Evolutionary conservation across 2,888 invertebrate genomes (phyloP), one percentile per base, ranked within the genome.

Genomic region (Perizoma affinitatum): DNA sequence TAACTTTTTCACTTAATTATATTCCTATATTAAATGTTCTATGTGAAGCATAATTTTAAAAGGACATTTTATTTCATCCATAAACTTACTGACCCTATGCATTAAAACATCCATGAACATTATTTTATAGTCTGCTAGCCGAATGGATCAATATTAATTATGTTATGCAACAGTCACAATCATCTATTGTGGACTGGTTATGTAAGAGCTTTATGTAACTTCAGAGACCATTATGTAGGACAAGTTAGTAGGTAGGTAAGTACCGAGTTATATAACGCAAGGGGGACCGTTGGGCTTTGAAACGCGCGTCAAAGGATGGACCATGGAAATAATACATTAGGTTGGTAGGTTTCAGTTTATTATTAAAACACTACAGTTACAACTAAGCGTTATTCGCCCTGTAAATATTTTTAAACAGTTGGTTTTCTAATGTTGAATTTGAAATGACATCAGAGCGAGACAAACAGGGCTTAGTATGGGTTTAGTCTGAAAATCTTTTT

Each of bases 1-100:
- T 76, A 72, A 75, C 65, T 74, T 79, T 80, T 78, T 77, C 75
- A 76, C 66, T 80, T 72, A 74, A 75, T 75, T 78, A 78, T 76
- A 73, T 75, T 73, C 73, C 70, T 69, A 68, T 66, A 76, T 66
- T 76, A 78, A 71, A 76, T 61, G 58, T 67, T 75, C 74, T 68
- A 73, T 76, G 69, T 78, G 73, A 78, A 68, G 63, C 58, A 67
- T 65, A 67, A 42, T 43, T 33, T 51, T 22, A 22, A 22, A 22
- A 22, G 22, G 22, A 22, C 22, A 22, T 22, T 22, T 22, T 22
- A 22, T 22, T 22, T 22, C 22, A 22, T 22, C 22, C 22, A 22
- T 22, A 22, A 22, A 22, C 22, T 22, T 22, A 22, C 22, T 22
- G 22, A 22, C 22, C 22, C 1, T 22, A 22, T 2, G 22, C 22